Conservation (phyloP, 2,797 vertebrate species). For the Acanthis flammea region DNA sequence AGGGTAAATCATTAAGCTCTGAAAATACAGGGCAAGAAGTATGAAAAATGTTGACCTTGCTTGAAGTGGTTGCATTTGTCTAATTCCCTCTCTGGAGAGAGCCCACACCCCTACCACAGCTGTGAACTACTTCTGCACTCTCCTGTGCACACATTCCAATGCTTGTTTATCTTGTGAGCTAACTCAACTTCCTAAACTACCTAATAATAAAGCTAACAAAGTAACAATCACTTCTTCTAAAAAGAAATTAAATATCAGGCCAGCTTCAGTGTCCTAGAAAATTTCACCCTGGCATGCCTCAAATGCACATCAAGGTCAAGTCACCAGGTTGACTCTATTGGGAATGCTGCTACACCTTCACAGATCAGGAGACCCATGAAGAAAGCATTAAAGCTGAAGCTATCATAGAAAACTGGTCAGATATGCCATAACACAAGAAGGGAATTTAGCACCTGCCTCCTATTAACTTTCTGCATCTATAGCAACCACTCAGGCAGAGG, state of each 20-base stretch:
- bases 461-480: background rate
- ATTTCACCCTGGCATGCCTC: background rate
- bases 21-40: background rate
- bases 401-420: background rate
- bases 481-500: background rate
- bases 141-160: background rate
- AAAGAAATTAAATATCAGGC: background rate
- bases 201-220: background rate
- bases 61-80: background rate
- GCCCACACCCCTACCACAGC: background rate
- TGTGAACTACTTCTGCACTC: background rate
- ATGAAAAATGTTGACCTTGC: background rate
- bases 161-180: background rate
- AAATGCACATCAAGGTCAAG: background rate
- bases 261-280: background rate
- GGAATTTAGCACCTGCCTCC: background rate
- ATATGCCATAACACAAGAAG: background rate
- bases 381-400: background rate
- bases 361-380: background rate
- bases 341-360: background rate
- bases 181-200: background rate
- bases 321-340: background rate
- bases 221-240: background rate
- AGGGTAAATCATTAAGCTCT: background rate
- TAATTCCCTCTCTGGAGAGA: background rate